Conservation (phyloP, 1,140 invertebrate genomes). For the Dryas iulia region DNA sequence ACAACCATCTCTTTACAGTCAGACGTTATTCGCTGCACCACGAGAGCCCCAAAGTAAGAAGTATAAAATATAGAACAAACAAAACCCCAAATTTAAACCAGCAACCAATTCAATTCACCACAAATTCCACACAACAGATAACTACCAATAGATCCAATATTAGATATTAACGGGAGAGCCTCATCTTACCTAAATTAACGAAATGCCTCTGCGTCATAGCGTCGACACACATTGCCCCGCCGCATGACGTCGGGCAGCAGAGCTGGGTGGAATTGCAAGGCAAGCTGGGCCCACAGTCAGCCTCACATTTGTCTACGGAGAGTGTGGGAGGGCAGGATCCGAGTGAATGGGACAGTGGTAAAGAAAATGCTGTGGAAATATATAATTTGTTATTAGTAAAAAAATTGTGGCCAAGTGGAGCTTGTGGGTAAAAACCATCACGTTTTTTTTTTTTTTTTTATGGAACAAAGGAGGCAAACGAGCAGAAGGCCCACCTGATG, state of each 20-base stretch:
- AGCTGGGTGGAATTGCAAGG: conserved; percentile 49
- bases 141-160: neutral
- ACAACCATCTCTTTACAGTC: too few species aligned
- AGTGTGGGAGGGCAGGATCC: conserved; percentile 64
- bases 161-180: neutral
- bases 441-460: too few species aligned
- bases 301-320: conserved; percentile 55
- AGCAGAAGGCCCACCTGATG: too few species aligned
- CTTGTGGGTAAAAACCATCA: too few species aligned
- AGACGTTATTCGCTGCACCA: too few species aligned
- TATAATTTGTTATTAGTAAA: neutral
- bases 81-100: too few species aligned
- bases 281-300: conserved; percentile 41
- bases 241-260: conserved; percentile 81
- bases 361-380: conserved; percentile 12
- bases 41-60: too few species aligned
- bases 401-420: too few species aligned
- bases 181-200: conserved; percentile 49
- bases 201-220: conserved; percentile 73
- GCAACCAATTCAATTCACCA: too few species aligned
- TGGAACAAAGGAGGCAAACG: too few species aligned
- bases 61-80: too few species aligned
- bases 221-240: conserved; percentile 79
- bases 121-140: neutral
- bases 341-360: conserved; percentile 16